Evolutionary conservation across 2,888 invertebrate species (phyloP).

Genomic region (Drosophila yooni): DNA sequence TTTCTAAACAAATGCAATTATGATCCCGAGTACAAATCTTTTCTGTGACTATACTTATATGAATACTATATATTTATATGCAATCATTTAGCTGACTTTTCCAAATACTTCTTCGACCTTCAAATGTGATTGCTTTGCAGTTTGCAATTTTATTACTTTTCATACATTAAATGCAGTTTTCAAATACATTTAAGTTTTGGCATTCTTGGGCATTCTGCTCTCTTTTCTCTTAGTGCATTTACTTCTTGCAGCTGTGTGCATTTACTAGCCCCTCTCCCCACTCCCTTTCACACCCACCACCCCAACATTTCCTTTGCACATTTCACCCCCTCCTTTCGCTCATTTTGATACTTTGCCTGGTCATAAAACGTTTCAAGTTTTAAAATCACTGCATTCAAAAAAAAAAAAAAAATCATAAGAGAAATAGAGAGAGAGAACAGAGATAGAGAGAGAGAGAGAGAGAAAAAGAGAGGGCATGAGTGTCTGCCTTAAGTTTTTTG

Average conservation of each 20-base stretch:
- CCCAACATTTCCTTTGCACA: background rate
- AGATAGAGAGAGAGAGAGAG: background rate
- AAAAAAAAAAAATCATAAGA: constrained; percentile 45
- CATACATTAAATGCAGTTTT: constrained; percentile 29
- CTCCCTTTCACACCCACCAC: background rate
- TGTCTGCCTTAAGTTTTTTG: constrained; percentile 72
- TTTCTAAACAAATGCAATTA: too few species aligned
- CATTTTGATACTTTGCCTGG: constrained; percentile 36
- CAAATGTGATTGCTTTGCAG: background rate
- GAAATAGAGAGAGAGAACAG: too few species aligned
- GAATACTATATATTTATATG: too few species aligned
- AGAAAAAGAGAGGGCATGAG: background rate
- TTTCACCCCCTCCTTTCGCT: background rate
- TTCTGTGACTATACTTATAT: too few species aligned
- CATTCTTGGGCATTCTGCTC: background rate
- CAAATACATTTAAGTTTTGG: background rate
- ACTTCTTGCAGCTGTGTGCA: constrained; percentile 71
- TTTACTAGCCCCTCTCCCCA: constrained; percentile 37
- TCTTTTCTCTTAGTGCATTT: constrained; percentile 54
- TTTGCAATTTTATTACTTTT: background rate
- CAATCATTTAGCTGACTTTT: background rate
- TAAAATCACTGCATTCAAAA: constrained; percentile 68
- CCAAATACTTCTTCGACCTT: background rate
- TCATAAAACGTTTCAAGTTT: constrained; percentile 68
- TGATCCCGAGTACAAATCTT: too few species aligned